Conservation (phyloP, 2,113 vertebrate species). For the Actenoides lindsayi region DNA sequence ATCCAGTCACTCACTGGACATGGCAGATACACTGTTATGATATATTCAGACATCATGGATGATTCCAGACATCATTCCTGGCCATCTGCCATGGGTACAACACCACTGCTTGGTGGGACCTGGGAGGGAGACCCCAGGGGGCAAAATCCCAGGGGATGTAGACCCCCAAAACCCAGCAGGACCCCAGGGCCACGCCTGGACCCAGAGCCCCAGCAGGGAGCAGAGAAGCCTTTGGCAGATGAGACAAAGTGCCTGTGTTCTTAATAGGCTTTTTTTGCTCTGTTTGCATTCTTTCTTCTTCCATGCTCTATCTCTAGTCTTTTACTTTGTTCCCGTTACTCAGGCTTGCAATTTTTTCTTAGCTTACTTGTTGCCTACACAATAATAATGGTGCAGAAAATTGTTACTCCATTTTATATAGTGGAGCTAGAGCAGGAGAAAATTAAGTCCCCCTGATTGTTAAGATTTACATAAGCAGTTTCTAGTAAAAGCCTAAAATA, state of each 20-base stretch:
- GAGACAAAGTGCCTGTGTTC: not conserved
- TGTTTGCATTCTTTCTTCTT: not conserved
- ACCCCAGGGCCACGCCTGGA: no score
- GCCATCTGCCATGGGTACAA: no score
- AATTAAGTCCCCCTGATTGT: not conserved
- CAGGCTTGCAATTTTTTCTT: not conserved
- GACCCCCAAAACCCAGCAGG: no score
- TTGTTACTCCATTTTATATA: not conserved
- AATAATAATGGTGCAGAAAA: not conserved
- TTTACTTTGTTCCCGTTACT: not conserved
- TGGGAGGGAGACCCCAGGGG: no score
- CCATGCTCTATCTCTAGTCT: not conserved
- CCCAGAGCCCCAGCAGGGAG: no score
- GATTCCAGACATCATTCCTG: no score
- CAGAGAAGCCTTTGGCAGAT: no score
- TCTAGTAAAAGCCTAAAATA: not conserved
- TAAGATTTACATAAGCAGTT: not conserved
- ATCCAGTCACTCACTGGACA: not conserved
- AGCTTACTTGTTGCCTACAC: not conserved
- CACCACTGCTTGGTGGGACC: no score
- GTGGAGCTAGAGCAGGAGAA: not conserved
- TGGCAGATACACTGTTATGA: not conserved
- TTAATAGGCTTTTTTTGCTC: not conserved
- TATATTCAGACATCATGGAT: no score
- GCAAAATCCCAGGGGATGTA: no score